phyloP scores from a whole-genome alignment of 2,113 vertebrate genomes.

The Peucedramus taeniatus region DNA sequence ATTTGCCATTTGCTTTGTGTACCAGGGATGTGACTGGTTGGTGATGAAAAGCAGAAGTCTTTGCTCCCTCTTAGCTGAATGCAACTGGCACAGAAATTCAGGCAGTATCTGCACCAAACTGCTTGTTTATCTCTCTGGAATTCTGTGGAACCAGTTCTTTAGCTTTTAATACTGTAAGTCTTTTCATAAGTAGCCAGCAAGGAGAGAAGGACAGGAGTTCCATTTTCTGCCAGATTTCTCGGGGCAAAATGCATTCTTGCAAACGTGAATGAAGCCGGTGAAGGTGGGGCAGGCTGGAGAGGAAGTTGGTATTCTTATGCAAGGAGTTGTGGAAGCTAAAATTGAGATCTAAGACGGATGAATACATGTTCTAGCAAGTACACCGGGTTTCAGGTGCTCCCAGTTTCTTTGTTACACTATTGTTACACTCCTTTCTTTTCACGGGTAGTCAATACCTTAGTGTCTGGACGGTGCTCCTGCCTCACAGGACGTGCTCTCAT shows the following conservation, averaged over 20 bases:
- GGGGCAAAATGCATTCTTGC: conserved; percentile 77
- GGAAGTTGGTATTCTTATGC: conserved; percentile 67
- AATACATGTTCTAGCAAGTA: conserved; percentile 70
- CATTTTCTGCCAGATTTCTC: conserved; percentile 77
- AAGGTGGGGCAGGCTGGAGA: conserved; percentile 72
- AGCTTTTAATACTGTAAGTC: conserved; percentile 41
- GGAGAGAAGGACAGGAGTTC: conserved; percentile 49
- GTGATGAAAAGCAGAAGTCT: neutral
- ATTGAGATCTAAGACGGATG: conserved; percentile 42
- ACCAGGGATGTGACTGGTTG: neutral
- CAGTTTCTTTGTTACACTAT: conserved; percentile 10
- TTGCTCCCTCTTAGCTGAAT: neutral
- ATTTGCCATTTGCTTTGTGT: neutral
- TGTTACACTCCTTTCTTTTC: conserved; percentile 28
- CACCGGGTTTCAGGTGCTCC: neutral
- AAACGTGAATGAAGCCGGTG: conserved; percentile 68
- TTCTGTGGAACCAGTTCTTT: conserved; percentile 76
- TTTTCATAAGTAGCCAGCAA: conserved; percentile 57
- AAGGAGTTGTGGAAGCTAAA: conserved; percentile 68
- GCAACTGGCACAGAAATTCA: neutral
- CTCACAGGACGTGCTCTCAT: neutral
- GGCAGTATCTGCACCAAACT: neutral
- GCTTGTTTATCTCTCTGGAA: conserved; percentile 50
- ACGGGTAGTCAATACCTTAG: neutral
- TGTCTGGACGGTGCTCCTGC: neutral